Evolutionary conservation across 2,797 vertebrate genomes (phyloP).

Genomic region (Amblyopsis hoosieri): DNA sequence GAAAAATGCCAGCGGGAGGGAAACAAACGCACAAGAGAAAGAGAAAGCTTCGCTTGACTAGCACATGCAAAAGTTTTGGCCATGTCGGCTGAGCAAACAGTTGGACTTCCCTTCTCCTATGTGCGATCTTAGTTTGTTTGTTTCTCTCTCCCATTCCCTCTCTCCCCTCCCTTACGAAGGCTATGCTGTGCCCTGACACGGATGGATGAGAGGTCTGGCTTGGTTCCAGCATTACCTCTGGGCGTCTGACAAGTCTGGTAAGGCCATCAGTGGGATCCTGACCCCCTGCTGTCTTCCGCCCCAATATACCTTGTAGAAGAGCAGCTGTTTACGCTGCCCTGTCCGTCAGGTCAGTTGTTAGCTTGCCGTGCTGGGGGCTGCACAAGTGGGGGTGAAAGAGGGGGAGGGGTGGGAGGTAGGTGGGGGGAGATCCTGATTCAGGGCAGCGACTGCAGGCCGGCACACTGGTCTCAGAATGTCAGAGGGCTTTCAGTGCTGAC

Average conservation of each 20-base stretch:
- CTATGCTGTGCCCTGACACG: background rate
- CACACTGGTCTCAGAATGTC: conserved; percentile 64
- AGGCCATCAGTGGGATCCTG: conserved; percentile 55
- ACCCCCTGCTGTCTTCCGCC: conserved; percentile 40
- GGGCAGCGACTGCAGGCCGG: conserved; percentile 68
- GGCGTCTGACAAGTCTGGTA: conserved; percentile 48
- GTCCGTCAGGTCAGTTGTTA: conserved; percentile 73
- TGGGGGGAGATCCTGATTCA: conserved; percentile 54
- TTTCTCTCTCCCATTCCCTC: background rate
- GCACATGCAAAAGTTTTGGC: no score
- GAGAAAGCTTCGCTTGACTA: background rate
- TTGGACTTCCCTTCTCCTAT: background rate
- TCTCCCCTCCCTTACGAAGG: background rate
- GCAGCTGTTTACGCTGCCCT: conserved; percentile 69
- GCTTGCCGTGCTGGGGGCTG: conserved; percentile 42
- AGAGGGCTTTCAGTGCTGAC: conserved; percentile 57
- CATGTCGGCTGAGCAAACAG: background rate
- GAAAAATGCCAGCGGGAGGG: background rate
- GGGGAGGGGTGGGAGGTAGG: no score
- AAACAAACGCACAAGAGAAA: background rate
- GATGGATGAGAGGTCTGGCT: conserved; percentile 25
- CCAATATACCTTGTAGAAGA: conserved; percentile 52
- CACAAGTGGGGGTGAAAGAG: conserved; percentile 53
- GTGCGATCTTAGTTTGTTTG: background rate
- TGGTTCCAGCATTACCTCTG: conserved; percentile 37